Evolutionary conservation across 2,797 vertebrate genomes (phyloP).

Genomic region (Lepilemur septentrionalis): DNA sequence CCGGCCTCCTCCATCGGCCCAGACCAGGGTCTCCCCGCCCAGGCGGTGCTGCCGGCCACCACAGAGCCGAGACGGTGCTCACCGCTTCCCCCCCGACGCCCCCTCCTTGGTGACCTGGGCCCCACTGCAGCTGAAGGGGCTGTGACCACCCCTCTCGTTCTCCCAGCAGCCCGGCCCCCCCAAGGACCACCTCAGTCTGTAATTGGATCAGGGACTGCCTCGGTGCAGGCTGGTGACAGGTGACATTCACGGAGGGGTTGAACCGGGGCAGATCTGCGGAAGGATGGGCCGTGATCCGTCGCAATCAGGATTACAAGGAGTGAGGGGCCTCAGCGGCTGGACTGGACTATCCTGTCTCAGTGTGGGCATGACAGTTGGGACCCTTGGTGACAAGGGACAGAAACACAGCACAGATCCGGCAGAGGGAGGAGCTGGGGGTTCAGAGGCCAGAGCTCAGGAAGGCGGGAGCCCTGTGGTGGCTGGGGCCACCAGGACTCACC

Average conservation of each 20-base stretch:
- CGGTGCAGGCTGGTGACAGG: background rate
- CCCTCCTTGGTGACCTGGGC: background rate
- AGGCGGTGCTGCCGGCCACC: background rate
- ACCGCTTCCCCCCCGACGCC: rapidly evolving
- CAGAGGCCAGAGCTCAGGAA: background rate
- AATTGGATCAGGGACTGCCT: background rate
- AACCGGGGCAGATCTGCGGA: background rate
- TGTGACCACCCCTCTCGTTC: rapidly evolving
- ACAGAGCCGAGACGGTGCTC: rapidly evolving
- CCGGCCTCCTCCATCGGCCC: background rate
- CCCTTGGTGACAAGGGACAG: background rate
- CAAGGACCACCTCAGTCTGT: background rate
- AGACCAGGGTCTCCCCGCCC: background rate
- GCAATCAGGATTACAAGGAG: background rate
- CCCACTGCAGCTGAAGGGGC: background rate
- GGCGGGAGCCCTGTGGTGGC: rapidly evolving
- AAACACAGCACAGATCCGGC: background rate
- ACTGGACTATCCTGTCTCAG: background rate
- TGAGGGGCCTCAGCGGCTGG: background rate
- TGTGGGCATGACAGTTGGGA: background rate
- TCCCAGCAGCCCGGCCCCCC: background rate
- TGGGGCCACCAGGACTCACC: rapidly evolving
- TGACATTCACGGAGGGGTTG: background rate
- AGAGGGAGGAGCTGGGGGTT: background rate
- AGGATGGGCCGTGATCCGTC: background rate